Evolutionary conservation across 2,888 invertebrate genomes (phyloP).

Genomic region (Rhamphomyia laevipes): DNA sequence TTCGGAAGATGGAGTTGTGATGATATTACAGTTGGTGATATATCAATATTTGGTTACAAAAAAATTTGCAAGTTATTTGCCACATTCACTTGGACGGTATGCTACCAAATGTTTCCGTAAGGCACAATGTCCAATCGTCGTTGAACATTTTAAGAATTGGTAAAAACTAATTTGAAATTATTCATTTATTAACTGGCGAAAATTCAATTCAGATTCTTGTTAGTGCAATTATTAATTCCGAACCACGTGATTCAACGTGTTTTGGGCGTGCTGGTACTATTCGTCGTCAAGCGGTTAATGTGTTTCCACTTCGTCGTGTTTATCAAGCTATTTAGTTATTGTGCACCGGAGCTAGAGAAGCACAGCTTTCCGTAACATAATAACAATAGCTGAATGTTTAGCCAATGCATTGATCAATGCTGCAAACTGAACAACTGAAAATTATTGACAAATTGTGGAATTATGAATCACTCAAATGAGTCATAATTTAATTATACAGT

Average conservation of each 20-base stretch:
- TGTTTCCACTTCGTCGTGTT: no score
- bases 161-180: constrained; percentile 99
- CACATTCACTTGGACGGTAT: constrained; percentile 96
- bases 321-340: no score
- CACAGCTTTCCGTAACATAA: constrained; percentile 99
- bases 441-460: no score
- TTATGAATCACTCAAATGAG: no score
- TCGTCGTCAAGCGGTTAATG: no score
- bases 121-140: constrained; percentile 99
- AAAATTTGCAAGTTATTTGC: constrained; percentile 95
- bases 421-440: constrained; percentile 75
- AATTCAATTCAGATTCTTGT: constrained; percentile 79
- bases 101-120: constrained; percentile 97
- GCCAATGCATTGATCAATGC: constrained; percentile 99
- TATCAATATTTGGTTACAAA: constrained; percentile 97
- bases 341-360: constrained; percentile 97
- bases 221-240: no score
- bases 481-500: no score
- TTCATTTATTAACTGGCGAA: constrained; percentile 81
- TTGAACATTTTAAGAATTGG: constrained; percentile 96
- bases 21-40: constrained; percentile 95
- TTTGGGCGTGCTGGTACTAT: no score
- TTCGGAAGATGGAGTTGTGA: constrained; percentile 96
- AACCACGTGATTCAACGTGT: no score
- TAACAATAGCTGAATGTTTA: constrained; percentile 98